Base-by-base conservation (phyloP, 2,888 invertebrate genomes). In the Amblyteles armatorius region DNA sequence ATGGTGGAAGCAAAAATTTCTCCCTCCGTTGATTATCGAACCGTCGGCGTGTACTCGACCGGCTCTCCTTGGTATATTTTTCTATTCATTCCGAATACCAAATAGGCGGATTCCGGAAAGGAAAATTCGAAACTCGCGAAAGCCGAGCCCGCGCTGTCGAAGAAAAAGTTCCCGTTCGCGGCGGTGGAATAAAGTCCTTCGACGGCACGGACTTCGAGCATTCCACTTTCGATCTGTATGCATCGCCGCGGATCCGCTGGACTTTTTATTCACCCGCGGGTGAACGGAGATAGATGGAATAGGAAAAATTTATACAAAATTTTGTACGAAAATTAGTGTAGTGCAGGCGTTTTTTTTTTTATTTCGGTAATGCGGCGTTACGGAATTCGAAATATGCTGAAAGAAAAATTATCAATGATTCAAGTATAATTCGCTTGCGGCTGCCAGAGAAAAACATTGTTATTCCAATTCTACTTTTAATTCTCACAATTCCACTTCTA, bases 191-290 rank as follows among this genome's bases (percentile, higher is more conserved):
- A 82, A 55, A 55, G 3, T 5, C 22, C 2, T 55, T 55, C 55
- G 55, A 0, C 5, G 52, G n/a, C 52, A 3, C 22, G 9, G n/a
- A 55, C 55, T 55, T 19, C 1, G 55, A 19, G 55, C 2, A 19
- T 22, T 22, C 55, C 5, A 36, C 36, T 36, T 4, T 9, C 7
- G 36, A 55, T 55, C 55, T 22, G 9, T 55, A 36, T 36, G 9
- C 36, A 2, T 36, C 36, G 2, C 36, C 1, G 1, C 9, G 36
- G 36, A 36, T 36, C 36, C 5, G 4, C 36, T 9, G 9, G 36
- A 36, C 9, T 9, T 36, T 84, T 76, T 83, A 82, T 82, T 82
- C 78, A 78, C 69, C 52, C 44, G 36, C 48, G 19, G 60, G 19
- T 68, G 78, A 82, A 84, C 73, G 9, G 7, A 29, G 48, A 78